Base-by-base conservation (phyloP, 1,140 invertebrate genomes). In the Hyposmocoma kahamanoa region DNA sequence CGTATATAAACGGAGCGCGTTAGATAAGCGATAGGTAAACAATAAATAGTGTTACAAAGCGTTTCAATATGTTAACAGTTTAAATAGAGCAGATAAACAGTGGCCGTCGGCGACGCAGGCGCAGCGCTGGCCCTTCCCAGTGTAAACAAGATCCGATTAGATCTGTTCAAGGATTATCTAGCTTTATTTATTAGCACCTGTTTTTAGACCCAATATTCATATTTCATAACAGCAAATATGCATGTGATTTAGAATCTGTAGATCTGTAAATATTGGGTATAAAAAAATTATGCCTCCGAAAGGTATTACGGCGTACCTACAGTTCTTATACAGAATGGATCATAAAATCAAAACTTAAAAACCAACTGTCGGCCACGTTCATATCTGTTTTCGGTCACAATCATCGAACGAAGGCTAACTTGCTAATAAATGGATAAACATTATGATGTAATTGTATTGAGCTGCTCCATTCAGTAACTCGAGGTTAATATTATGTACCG, bases 141-240 rank as follows among this genome's bases (percentile, higher is more conserved):
- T 78, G 73, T 75, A 79, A 79, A 83, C 74, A 80, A 67, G 72
- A 79, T 71, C 62, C 44, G 75, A 83, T 83, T 78, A 78, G 77
- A 78, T 73, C 50, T 58, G 43, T 62, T 57, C 22, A 48, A 52
- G 55, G 69, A 72, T 77, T 71, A 76, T 72, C 69, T 72, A 53
- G 58, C 21, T 53, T 74, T 76, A 79, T 79, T 80, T 79, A 78
- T 77, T 76, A 67, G 59, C 64, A 72, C 59, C 59, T 67, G 63
- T 61, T 65, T 42, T 46, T 17, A 51, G 42, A 39, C 42, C 47
- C 42, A 56, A 49, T 43, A 53, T 50, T 48, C 47, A 59, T 59
- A 59, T 46, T 50, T 61, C 47, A 58, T 62, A 58, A 56, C 28
- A 22, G 20, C 13, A 9, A 32, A 34, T 19, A 32, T n/a, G 10